Percentiles rank a stretch among this genome's conserved stretches.
Conservation (phyloP, 2,888 invertebrate genomes). For the Mimumesa dahlbomi region DNA sequence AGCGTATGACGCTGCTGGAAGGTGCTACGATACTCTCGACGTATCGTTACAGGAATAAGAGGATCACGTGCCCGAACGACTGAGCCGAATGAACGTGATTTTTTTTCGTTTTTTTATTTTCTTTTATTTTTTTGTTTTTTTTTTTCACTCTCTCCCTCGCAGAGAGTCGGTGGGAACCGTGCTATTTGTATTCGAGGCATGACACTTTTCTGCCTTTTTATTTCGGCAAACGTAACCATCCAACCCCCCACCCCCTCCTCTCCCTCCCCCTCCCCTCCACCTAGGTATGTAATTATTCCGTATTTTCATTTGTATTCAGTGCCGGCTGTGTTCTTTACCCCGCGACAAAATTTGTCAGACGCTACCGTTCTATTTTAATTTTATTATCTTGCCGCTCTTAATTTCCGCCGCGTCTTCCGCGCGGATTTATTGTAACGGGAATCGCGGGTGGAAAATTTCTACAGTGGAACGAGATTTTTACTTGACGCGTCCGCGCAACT, state of each 20-base stretch:
- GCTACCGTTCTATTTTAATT: constrained; percentile 6
- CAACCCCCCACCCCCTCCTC: not conserved
- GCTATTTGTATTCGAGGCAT: constrained; percentile 4
- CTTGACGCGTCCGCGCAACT: too few relatives aligned
- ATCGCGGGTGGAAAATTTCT: not conserved
- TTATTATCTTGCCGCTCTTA: not conserved
- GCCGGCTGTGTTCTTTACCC: not conserved
- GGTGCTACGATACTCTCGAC: constrained; percentile 1
- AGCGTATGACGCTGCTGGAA: constrained; percentile 6
- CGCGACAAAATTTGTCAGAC: not conserved
- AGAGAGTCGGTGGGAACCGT: not conserved
- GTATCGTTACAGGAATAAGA: constrained; percentile 1
- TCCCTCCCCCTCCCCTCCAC: not conserved
- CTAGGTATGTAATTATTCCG: constrained; percentile 20
- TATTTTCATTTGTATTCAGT: not conserved
- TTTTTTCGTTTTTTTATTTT: too few relatives aligned
- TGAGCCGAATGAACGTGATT: not conserved
- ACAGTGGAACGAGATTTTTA: not conserved
- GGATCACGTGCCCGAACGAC: not conserved
- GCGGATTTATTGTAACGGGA: too few relatives aligned
- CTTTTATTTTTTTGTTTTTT: too few relatives aligned
- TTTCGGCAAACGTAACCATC: too few relatives aligned
- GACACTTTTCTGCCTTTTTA: not conserved
- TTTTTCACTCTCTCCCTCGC: too few relatives aligned
- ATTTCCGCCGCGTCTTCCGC: not conserved